Conservation (phyloP, 2,888 invertebrate species). For the Diogma glabrata region DNA sequence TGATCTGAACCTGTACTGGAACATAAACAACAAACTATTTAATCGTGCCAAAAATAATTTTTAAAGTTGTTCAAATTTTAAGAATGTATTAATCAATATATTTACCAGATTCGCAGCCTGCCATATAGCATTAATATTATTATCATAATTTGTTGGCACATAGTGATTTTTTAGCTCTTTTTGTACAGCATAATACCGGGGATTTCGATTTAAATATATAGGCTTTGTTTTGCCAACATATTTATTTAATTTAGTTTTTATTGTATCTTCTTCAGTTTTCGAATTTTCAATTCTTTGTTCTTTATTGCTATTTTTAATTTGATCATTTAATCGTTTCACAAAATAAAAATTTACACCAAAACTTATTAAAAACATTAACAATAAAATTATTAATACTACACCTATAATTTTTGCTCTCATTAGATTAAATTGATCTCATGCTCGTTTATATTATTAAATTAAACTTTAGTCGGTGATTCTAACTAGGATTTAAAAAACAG, state of each 20-base stretch:
- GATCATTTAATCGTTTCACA: conserved; percentile 33
- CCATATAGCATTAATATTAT: conserved; percentile 38
- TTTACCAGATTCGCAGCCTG: conserved; percentile 38
- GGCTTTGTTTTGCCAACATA: conserved; percentile 32
- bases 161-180: conserved; percentile 34
- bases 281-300: conserved; percentile 14
- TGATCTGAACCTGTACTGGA: no score
- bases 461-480: no score
- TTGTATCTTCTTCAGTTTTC: conserved; percentile 11
- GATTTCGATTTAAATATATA: conserved; percentile 34
- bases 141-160: conserved; percentile 34
- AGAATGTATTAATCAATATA: conserved; percentile 13
- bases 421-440: no score
- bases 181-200: conserved; percentile 34
- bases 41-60: neutral
- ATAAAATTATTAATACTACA: no score
- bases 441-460: no score
- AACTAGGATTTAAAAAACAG: no score
- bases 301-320: conserved; percentile 25
- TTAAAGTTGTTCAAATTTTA: neutral
- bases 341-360: conserved; percentile 33
- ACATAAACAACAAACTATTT: neutral
- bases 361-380: conserved; percentile 17
- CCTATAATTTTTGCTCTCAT: no score
- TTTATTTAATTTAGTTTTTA: conserved; percentile 22